These are phyloP conservation scores for Andrena fulva DNA, from an alignment of 2,888 invertebrate species.

Conservation along the genomic window DNA sequence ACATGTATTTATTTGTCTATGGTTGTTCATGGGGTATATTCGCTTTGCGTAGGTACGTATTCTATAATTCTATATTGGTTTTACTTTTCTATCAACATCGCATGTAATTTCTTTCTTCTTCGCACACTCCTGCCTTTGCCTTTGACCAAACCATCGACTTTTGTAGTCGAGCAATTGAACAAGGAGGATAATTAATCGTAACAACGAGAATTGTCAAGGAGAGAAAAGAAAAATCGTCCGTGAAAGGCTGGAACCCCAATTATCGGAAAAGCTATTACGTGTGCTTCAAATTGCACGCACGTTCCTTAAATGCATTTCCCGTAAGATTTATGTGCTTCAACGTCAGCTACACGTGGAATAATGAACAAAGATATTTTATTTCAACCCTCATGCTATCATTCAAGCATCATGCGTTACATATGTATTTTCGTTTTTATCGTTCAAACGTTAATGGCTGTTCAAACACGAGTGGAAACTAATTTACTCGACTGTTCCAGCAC, in stretches of 20 bases:
- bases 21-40: too few species aligned
- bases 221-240: not conserved
- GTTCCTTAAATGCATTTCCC: slow-evolving; percentile 9
- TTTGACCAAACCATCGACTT: not conserved
- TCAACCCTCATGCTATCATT: not conserved
- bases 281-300: slow-evolving; percentile 15
- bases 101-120: not conserved
- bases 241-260: not conserved
- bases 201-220: not conserved
- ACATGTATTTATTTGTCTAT: too few species aligned
- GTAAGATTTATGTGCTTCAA: slow-evolving; percentile 10
- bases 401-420: not conserved
- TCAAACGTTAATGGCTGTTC: too few species aligned
- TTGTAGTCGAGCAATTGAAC: not conserved
- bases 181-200: not conserved
- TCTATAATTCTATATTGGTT: not conserved
- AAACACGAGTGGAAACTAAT: too few species aligned
- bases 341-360: not conserved
- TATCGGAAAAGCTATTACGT: slow-evolving; percentile 22
- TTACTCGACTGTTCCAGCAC: too few species aligned
- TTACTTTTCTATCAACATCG: not conserved
- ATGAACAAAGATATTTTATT: slow-evolving; percentile 6
- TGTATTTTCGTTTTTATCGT: not conserved
- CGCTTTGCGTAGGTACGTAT: not conserved
- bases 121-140: not conserved